Evolutionary conservation across 2,113 vertebrate genomes (phyloP).

Genomic region (Dasyprocta punctata): DNA sequence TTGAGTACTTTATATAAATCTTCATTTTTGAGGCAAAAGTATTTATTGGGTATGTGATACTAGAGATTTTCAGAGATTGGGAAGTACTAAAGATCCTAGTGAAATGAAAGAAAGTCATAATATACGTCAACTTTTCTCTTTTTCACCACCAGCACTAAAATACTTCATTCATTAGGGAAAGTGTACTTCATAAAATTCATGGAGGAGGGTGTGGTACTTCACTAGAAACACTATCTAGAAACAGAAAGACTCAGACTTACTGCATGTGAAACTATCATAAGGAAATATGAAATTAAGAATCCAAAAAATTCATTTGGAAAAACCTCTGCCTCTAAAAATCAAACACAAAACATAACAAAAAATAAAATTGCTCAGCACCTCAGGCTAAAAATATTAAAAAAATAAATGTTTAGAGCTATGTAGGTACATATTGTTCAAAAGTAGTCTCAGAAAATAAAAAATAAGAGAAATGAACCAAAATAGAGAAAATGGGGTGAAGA

Average conservation of each 20-base stretch:
- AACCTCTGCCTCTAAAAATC: background rate
- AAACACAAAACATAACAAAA: background rate
- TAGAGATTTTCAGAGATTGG: background rate
- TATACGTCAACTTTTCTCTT: background rate
- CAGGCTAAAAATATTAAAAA: background rate
- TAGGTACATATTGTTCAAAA: background rate
- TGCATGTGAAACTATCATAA: accelerated
- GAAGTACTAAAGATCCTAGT: background rate
- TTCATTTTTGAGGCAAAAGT: background rate
- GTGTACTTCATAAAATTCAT: too few relatives aligned
- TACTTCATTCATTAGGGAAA: background rate
- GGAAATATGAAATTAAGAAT: background rate
- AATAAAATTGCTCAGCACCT: background rate
- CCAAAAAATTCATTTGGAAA: background rate
- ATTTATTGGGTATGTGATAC: background rate
- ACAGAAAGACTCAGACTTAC: background rate
- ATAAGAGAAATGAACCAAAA: background rate
- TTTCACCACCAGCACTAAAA: background rate
- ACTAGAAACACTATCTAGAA: background rate
- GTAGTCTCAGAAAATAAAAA: background rate
- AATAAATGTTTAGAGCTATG: background rate
- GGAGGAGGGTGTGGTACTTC: background rate
- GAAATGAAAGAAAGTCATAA: background rate
- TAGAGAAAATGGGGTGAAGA: background rate
- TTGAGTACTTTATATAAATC: background rate